Base-by-base conservation (phyloP, 2,113 vertebrate species). In the Petaurus breviceps region DNA sequence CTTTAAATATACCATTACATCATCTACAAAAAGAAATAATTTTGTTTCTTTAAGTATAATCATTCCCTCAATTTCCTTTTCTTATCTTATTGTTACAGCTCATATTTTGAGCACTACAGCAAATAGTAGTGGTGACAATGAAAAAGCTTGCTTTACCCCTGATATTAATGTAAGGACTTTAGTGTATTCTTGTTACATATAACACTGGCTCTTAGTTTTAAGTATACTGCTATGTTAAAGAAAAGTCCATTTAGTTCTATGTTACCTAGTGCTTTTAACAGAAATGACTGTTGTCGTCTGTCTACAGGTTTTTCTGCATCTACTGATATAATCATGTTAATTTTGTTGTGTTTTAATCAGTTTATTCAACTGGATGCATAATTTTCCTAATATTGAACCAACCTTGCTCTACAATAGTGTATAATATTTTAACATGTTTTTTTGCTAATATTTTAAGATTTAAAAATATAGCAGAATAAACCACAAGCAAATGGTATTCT, bases 221-320 rank as follows among this genome's bases (percentile, higher is more conserved):
- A 68, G 37, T 68, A 37, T 61, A 31, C 9, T 68, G 37, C 11
- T 68, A 68, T 68, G 57, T 68, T 68, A 68, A 68, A 14, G 57
- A 12, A 61, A 68, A 11, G 57, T 68, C 57, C 31, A 16, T 68
- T 68, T 68, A 68, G 28, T 68, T 37, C 28, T 68, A n/a, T n/a
- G 31, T 68, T 68, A 37, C 37, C 11, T 68, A 37, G 3, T 12
- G 31, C 12, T 55, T 68, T 68, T 68, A 68, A 68, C 11, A 37
- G 31, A 68, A 68, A 68, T 37, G 12, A 11, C 11, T 37, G 3
- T 55, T 55, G 54, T 46, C n/a, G 91, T 51, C 68, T n/a, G 61
- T 94, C 57, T 91, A 94, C 26, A 91, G 26, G 23, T n/a, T 61
- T 94, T 94, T 90, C n/a, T 31, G 26, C 31, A 57, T 94, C 28